Evolutionary conservation across 2,888 invertebrate genomes (phyloP).

Genomic region (Scaptomyza polygonia): DNA sequence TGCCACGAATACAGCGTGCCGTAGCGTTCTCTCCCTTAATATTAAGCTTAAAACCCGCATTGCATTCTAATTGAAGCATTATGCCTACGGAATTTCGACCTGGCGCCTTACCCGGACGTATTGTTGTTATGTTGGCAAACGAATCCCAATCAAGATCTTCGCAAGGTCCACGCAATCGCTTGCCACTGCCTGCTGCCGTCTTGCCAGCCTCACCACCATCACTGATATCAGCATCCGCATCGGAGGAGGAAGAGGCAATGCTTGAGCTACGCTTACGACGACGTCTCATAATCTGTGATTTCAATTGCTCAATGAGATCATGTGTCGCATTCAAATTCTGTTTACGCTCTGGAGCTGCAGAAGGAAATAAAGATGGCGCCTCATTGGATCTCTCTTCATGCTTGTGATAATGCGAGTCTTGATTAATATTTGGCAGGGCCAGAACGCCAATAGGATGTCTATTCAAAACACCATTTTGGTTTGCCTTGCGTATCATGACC

Average conservation of each 20-base stretch:
- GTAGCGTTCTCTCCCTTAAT: constrained; percentile 89
- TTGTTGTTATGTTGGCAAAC: constrained; percentile 86
- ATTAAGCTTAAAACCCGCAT: constrained; percentile 91
- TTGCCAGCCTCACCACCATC: constrained; percentile 64
- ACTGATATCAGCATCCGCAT: constrained; percentile 64
- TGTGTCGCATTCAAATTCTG: constrained; percentile 37
- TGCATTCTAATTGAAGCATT: constrained; percentile 90
- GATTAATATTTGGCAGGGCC: constrained; percentile 72
- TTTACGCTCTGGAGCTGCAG: constrained; percentile 10
- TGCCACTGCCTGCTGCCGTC: constrained; percentile 61
- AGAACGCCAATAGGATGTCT: constrained; percentile 40
- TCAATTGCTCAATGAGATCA: constrained; percentile 76
- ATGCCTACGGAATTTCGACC: constrained; percentile 91
- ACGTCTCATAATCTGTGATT: constrained; percentile 79
- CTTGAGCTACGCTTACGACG: constrained; percentile 70
- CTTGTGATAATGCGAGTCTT: constrained; percentile 54
- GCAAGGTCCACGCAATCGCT: constrained; percentile 87
- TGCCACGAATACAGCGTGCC: constrained; percentile 92
- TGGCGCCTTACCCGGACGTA: constrained; percentile 89
- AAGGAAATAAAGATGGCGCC: constrained; percentile 22
- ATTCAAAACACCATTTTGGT: constrained; percentile 64
- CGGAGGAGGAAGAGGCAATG: constrained; percentile 42
- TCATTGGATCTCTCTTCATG: constrained; percentile 37
- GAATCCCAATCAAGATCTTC: constrained; percentile 84
- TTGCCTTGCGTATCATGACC: constrained; percentile 62